Evolutionary conservation across 1,140 invertebrate genomes (phyloP), one percentile per base, ranked within the genome.

Genomic region (Stegodyphus dumicola): DNA sequence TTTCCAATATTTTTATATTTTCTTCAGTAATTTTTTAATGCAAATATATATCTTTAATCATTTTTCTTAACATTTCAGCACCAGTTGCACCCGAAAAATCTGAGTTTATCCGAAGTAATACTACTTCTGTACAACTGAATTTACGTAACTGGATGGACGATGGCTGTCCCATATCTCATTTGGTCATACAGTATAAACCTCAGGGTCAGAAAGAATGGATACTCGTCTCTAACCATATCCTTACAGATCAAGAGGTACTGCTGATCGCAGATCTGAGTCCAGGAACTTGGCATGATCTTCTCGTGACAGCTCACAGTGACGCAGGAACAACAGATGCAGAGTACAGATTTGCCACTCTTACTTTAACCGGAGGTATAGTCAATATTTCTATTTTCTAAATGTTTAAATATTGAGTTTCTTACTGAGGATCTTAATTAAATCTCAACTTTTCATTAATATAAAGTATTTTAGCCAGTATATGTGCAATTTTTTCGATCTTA

Each of bases 301-400:
- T 95, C 53, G 96, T 99, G 15, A 98, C 96, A 6, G 97, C 97
- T 18, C 96, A 98, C 91, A 98, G 98, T 89, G 98, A 98, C 89
- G 97, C 97, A 80, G 98, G 97, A 56, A 97, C 97, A 88, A 96
- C 96, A 17, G 96, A 98, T 56, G 95, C 96, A 71, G 95, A 98
- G 93, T 96, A 97, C 89, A 95, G 97, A 92, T 98, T 99, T 91
- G 96, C 96, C 13, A 99, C 98, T 13, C 92, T 99, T 7, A 98
- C 97, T 18, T 93, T 96, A 86, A 96, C 95, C 88, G 97, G 97
- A 65, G 87, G 92, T 92, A 67, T 17, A 7, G 0, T 67, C 65
- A 67, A 33, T 33, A 33, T 33, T 33, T 33, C 33, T 33, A 33
- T 89, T 70, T 13, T 65, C n/a, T 11, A 13, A 65, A 65, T 5